These are phyloP conservation scores for Thysanoteuthis rhombus DNA, from an alignment of 2,888 invertebrate species.

Conservation along the genomic window DNA sequence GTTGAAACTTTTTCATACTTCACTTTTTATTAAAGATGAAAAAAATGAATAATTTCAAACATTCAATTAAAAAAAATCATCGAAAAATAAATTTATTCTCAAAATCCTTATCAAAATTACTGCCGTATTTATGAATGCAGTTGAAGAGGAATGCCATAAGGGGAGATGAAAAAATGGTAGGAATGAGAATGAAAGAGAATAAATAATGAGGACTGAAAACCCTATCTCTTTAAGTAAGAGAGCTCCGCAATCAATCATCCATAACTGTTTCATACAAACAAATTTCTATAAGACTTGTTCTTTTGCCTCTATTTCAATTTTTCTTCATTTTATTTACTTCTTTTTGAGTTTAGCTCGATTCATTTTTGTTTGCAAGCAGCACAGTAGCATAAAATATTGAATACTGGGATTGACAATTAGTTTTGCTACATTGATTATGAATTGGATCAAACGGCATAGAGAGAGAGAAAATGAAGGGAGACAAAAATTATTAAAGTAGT, in stretches of 20 bases:
- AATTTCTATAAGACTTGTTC: neutral
- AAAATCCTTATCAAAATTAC: neutral
- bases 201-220: neutral
- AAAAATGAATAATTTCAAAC: neutral
- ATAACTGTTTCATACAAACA: neutral
- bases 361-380: neutral
- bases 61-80: neutral
- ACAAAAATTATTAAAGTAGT: constrained; percentile 1
- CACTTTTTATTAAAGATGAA: neutral
- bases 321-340: neutral
- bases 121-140: neutral
- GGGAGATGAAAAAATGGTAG: neutral
- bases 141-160: neutral
- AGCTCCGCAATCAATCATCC: neutral
- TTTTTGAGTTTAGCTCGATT: neutral
- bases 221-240: neutral
- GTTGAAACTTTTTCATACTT: neutral
- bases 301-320: neutral
- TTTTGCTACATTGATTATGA: constrained; percentile 12
- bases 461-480: neutral
- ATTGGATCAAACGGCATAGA: neutral
- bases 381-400: neutral
- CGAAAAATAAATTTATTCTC: neutral
- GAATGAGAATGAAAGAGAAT: neutral
- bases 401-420: neutral